Conservation (phyloP, 2,113 vertebrate species). For the Cephalopholis sonnerati region DNA sequence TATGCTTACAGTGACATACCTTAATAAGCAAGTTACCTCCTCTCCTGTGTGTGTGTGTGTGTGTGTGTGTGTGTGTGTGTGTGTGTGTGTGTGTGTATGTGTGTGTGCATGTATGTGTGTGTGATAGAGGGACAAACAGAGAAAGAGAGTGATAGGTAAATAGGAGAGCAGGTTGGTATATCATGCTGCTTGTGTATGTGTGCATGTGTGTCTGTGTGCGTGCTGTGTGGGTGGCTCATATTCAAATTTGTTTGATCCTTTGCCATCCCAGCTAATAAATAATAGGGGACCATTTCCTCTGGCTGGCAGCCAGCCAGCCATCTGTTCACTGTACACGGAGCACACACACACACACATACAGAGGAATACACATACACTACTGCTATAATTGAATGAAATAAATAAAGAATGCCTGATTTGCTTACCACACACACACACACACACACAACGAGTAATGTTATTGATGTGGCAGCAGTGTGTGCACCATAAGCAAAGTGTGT, state of each 20-base stretch:
- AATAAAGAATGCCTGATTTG: slow-evolving; percentile 27
- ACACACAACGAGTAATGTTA: slow-evolving; percentile 17
- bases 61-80: not conserved
- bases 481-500: not conserved
- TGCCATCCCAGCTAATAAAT: slow-evolving; percentile 55
- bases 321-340: slow-evolving; percentile 41
- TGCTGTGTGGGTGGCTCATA: slow-evolving; percentile 25
- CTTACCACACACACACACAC: slow-evolving; percentile 8
- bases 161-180: not conserved
- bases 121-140: too few species aligned
- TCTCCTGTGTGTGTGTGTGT: slow-evolving; percentile 13
- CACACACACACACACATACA: slow-evolving; percentile 20
- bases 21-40: not conserved
- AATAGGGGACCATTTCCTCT: slow-evolving; percentile 44
- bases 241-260: slow-evolving; percentile 51
- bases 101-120: too few species aligned
- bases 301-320: slow-evolving; percentile 54
- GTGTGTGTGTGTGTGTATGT: not conserved
- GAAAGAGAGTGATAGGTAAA: not conserved
- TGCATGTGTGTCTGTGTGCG: not conserved
- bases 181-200: not conserved
- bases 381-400: slow-evolving; percentile 40
- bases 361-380: slow-evolving; percentile 1
- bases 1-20: too few species aligned
- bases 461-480: slow-evolving; percentile 20